Evolutionary conservation across 1,140 invertebrate genomes (phyloP).

Genomic region (Lordiphosa mommai): DNA sequence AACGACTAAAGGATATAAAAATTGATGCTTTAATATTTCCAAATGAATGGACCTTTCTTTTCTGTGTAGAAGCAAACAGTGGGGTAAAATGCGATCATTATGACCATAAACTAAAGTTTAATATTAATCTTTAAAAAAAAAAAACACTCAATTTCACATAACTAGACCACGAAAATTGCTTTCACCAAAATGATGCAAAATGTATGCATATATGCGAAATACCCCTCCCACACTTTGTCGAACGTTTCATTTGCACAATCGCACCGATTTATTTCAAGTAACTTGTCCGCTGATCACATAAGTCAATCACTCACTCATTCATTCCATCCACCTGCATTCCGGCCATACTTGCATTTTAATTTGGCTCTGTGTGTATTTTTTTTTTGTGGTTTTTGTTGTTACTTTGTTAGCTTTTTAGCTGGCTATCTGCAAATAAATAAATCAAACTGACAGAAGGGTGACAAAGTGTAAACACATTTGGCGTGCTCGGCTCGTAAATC

Average conservation of each 20-base stretch:
- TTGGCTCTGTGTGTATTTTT: conserved; percentile 32
- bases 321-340: conserved; percentile 60
- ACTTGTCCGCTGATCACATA: conserved; percentile 71
- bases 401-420: conserved; percentile 25
- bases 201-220: conserved; percentile 10
- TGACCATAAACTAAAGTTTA: too few species aligned
- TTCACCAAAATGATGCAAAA: background rate
- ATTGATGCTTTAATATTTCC: too few species aligned
- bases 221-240: too few species aligned
- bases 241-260: conserved; percentile 15
- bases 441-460: conserved; percentile 79
- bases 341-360: conserved; percentile 77
- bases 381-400: conserved; percentile 1
- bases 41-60: too few species aligned
- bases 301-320: conserved; percentile 59
- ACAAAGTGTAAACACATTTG: conserved; percentile 79
- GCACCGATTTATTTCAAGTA: conserved; percentile 63
- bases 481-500: conserved; percentile 73
- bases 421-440: conserved; percentile 76
- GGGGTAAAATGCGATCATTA: too few species aligned
- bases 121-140: too few species aligned
- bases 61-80: too few species aligned
- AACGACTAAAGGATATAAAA: too few species aligned
- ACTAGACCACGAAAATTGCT: too few species aligned
- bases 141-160: too few species aligned